Evolutionary conservation across 1,140 invertebrate species (phyloP).

Genomic region (Pseudoatta argentina): DNA sequence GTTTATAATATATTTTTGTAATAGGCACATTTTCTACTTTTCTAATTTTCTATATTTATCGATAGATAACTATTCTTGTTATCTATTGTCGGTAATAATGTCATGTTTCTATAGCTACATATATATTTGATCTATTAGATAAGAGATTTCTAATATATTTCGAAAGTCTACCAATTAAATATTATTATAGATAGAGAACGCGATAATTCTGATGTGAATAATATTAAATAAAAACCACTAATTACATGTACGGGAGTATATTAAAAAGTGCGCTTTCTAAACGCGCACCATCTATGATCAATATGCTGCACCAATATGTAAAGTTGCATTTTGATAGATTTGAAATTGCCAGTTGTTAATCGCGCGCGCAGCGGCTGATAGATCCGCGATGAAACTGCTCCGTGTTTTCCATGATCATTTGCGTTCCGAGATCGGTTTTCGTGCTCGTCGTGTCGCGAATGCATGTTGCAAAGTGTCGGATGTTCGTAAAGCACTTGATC

Average conservation of each 20-base stretch:
- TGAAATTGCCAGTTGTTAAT: neutral
- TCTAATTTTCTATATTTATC: too few relatives aligned
- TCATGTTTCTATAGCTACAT: too few relatives aligned
- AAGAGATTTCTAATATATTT: too few relatives aligned
- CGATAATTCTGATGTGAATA: too few relatives aligned
- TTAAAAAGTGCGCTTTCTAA: neutral
- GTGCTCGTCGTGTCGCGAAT: neutral
- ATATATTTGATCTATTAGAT: too few relatives aligned
- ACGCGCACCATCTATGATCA: neutral
- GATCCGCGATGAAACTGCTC: neutral
- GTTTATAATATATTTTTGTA: neutral
- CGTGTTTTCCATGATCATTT: neutral
- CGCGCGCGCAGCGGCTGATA: too few relatives aligned
- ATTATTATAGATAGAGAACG: too few relatives aligned
- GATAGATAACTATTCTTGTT: neutral
- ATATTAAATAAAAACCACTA: neutral
- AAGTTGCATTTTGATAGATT: neutral
- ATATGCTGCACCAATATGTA: neutral
- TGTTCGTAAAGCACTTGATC: neutral
- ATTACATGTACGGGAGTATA: too few relatives aligned
- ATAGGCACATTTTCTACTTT: neutral
- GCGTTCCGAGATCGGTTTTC: neutral
- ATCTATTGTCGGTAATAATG: neutral
- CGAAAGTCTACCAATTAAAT: too few relatives aligned
- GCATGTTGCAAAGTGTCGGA: neutral